Percentiles rank a stretch among this genome's conserved stretches.
Evolutionary conservation across 2,888 invertebrate species (phyloP).

Genomic region (Caenorhabditis wallacei): DNA sequence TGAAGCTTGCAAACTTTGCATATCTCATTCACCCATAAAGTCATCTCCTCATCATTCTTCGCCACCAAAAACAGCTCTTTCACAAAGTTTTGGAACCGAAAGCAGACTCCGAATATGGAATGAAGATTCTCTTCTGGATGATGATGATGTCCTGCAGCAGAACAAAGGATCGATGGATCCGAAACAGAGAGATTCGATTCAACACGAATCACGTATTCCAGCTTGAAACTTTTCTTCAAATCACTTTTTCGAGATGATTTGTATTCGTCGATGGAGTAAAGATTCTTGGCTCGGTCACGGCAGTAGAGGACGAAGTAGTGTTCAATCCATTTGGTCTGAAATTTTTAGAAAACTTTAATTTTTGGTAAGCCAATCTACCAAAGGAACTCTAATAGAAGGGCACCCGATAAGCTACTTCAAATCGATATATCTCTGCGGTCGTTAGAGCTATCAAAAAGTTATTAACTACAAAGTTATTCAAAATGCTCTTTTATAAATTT

Average conservation of each 20-base stretch:
- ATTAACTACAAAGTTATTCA: no score
- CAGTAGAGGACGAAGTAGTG: conserved; percentile 53
- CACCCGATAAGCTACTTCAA: no score
- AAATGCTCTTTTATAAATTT: no score
- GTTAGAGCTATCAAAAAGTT: no score
- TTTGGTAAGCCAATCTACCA: no score
- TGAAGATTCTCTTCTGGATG: conserved; percentile 12
- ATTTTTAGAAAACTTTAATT: no score
- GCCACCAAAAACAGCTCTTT: conserved; percentile 61
- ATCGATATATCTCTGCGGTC: no score
- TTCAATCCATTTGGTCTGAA: conserved; percentile 57
- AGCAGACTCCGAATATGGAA: conserved; percentile 56
- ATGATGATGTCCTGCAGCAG: conserved; percentile 4
- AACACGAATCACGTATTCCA: conserved; percentile 44
- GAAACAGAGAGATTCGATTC: conserved; percentile 56
- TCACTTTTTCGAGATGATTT: conserved; percentile 45
- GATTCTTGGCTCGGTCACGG: conserved; percentile 29
- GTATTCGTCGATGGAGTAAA: conserved; percentile 57
- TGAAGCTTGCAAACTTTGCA: conserved; percentile 58
- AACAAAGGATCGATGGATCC: conserved; percentile 40
- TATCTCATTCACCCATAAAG: conserved; percentile 53
- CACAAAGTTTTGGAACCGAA: conserved; percentile 26
- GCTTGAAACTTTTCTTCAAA: conserved; percentile 56
- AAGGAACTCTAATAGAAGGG: no score
- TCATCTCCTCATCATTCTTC: conserved; percentile 54